Evolutionary conservation across 2,113 vertebrate genomes (phyloP), one percentile per base, ranked within the genome.

Genomic region (Hippoglossus stenolepis): DNA sequence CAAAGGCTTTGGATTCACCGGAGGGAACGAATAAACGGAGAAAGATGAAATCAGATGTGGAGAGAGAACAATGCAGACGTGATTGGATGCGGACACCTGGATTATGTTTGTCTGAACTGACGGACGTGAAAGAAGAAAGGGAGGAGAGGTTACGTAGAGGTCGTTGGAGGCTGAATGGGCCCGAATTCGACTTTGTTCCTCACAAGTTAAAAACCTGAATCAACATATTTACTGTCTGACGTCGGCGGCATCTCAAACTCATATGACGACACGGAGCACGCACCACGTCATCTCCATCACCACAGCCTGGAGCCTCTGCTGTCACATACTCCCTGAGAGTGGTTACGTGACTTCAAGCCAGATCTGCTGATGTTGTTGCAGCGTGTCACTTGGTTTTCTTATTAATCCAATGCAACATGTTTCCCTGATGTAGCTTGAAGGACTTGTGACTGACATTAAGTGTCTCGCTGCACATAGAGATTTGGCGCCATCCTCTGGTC

Each of bases 401-500:
- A 54, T 21, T 54, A 18, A 51, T 51, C 47, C 15, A 51, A 51
- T 51, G 15, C 18, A 77, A 56, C 47, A 57, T 15, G 31, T 43
- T 14, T 38, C 53, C 23, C 9, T 18, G 23, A 28, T 12, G 10
- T 23, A 40, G 53, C n/a, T 23, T 47, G 18, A 70, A 49, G 23
- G 51, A 58, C 59, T 65, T 47, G 49, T 10, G 5, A 43, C 40
- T 43, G 3, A 43, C 12, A 12, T 3, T 12, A 13, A 43, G 40
- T 13, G 40, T 43, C 40, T 13, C 2, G 40, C 40, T 43, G 40
- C 40, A 43, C 40, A 43, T 1, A 43, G 2, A 14, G 6, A 56
- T 12, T 35, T 86, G 65, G 71, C 28, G 67, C 87, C 90, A 87
- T 77, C 89, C 86, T 31, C 69, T 85, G 91, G 83, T 66, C 18